phyloP scores from a whole-genome alignment of 2,888 invertebrate species.

The Cheiracanthium punctorium region DNA sequence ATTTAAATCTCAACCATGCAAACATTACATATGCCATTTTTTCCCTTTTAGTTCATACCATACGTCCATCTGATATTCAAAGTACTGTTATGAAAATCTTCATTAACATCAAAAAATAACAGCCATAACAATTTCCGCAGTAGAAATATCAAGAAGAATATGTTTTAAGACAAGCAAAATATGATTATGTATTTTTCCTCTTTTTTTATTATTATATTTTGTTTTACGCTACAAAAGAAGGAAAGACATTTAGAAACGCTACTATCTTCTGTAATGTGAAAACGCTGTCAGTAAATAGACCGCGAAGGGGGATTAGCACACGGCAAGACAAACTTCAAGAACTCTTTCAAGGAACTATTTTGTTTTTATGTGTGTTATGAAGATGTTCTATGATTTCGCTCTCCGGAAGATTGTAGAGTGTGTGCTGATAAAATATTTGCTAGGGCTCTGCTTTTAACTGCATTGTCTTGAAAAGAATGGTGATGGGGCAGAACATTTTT shows the following conservation, averaged over 20 bases:
- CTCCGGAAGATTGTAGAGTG: neutral
- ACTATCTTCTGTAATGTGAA: neutral
- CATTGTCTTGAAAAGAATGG: no score
- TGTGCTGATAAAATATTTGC: neutral
- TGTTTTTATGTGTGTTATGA: neutral
- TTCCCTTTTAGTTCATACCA: no score
- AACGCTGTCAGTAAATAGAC: constrained; percentile 3
- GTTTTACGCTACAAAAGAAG: neutral
- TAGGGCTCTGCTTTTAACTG: no score
- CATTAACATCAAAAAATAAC: no score
- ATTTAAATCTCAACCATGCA: no score
- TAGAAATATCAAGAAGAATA: no score
- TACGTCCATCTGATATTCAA: no score
- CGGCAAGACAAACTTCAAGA: neutral
- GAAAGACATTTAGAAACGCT: neutral
- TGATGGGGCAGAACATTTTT: no score
- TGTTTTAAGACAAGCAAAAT: neutral
- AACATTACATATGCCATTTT: no score
- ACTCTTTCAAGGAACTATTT: neutral
- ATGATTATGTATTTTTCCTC: neutral
- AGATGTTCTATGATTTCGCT: neutral
- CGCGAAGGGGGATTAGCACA: neutral
- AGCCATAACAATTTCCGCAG: no score
- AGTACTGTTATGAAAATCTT: no score
- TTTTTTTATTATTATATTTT: no score